Base-by-base conservation (phyloP, 2,888 invertebrate genomes). In the Xestia rhomboidea region DNA sequence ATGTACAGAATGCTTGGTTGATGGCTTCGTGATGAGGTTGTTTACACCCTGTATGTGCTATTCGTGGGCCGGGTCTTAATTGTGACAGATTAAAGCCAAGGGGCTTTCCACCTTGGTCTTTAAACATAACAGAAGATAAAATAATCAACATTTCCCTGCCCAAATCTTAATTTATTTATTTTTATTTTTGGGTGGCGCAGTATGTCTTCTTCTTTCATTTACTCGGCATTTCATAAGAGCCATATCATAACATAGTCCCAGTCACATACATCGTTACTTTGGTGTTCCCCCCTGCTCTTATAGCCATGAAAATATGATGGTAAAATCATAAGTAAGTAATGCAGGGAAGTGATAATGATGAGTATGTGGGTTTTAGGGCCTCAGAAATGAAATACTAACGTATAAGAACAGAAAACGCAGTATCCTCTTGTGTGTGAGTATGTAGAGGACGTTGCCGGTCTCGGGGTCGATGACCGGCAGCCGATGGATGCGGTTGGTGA, bases 361-460 rank as follows among this genome's bases (percentile, higher is more conserved):
- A 18, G 4, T 18, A 60, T 60, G 18, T 30, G 8, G 30, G 18
- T 60, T 60, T 30, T 18, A 30, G 30, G 0, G 8, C 8, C 18
- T 24, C n/a, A 64, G 15, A 64, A n/a, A n/a, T 18, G 4, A 64
- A 63, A 63, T 60, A 98, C 99, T 98, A 97, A 99, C 99, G 97
- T 99, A 99, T 96, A 99, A 97, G 97, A 99, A 99, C 90, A 99
- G 98, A 97, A 99, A 99, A 95, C 99, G 98, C 90, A 99, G 97
- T 94, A 99, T 99, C 95, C 99, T 98, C 97, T 99, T 99, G 96
- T 99, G 99, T 70, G 99, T 99, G 91, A 99, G 98, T 95, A 99
- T 99, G 96, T 99, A 99, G 87, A 99, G 98, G 89, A 99, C 99
- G 95, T 99, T 99, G 93, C 99, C 99, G 60, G 99, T 99, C 81